These are phyloP conservation scores for Enteromius viviparus DNA, from an alignment of 2,797 vertebrate genomes.

Conservation along the genomic window DNA sequence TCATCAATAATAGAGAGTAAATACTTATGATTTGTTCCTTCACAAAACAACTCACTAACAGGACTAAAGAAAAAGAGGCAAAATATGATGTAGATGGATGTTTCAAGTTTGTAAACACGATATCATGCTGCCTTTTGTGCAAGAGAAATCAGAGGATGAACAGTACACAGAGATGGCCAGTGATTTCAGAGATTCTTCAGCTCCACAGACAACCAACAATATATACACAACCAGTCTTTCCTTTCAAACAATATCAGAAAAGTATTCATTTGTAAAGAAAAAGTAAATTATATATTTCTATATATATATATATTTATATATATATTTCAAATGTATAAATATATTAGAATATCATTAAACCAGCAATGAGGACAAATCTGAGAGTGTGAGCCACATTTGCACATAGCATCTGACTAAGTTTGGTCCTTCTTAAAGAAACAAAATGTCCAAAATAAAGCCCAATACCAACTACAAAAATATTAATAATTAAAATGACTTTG, in stretches of 20 bases:
- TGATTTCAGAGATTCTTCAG: conserved; percentile 63
- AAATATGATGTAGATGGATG: conserved; percentile 64
- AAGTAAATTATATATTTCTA: conserved; percentile 76
- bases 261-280: conserved; percentile 83
- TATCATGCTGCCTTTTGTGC: conserved; percentile 81
- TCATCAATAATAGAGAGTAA: conserved; percentile 23
- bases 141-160: conserved; percentile 74
- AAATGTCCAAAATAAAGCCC: conserved; percentile 59
- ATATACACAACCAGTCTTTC: conserved; percentile 83
- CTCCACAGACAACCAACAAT: conserved; percentile 60
- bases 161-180: conserved; percentile 68
- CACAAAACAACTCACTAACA: conserved; percentile 55
- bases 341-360: conserved; percentile 80
- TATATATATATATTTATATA: conserved; percentile 69
- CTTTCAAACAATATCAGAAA: conserved; percentile 83
- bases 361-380: conserved; percentile 87
- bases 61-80: conserved; percentile 57
- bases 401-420: conserved; percentile 74
- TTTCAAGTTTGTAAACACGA: conserved; percentile 82
- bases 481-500: conserved; percentile 53
- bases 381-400: conserved; percentile 80
- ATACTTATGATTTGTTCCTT: conserved; percentile 49
- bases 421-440: conserved; percentile 77
- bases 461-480: conserved; percentile 71
- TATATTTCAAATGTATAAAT: conserved; percentile 87